Evolutionary conservation across 2,113 vertebrate genomes (phyloP), one percentile per base, ranked within the genome.

Genomic region (Rousettus leschenaultii): DNA sequence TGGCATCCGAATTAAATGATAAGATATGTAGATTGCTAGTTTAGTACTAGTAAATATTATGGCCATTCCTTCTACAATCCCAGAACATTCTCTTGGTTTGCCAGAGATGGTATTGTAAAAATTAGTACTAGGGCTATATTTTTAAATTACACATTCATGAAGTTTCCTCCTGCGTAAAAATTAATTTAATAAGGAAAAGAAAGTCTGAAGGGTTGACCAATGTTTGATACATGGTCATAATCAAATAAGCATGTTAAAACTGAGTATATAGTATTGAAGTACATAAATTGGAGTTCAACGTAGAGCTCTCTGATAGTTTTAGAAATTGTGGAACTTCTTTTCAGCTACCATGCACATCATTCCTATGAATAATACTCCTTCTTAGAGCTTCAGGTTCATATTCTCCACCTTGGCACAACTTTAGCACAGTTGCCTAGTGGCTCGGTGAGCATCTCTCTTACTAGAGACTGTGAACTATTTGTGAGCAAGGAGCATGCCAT

Each of bases 111-210:
- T 40, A 14, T 45, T 43, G 51, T 79, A 68, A 68, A 90, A 38
- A 93, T 38, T 15, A 92, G 51, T 35, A 93, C 24, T n/a, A 63
- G 24, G 35, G 35, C 15, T 86, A 22, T 38, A 63, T 83, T 86
- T 92, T 92, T 68, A 95, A 95, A 30, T 93, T 66, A 71, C 3
- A 88, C 18, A 90, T 78, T 79, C 45, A 83, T 51, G 40, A 94
- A 59, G 51, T 30, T 40, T 89, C 53, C 40, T 82, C 35, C 74
- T 79, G 57, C 5, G 65, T 48, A 83, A 86, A 33, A 35, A 83
- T 78, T 91, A 78, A 87, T 53, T 92, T 70, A 71, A 48, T 53
- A 89, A 53, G 70, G 74, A 71, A 96, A 86, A 86, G 22, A 82
- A 82, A 73, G 68, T 30, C 40, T 70, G 16, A 77, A 71, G 75